phyloP scores from a whole-genome alignment of 2,797 vertebrate species.

The Numenius phaeopus region DNA sequence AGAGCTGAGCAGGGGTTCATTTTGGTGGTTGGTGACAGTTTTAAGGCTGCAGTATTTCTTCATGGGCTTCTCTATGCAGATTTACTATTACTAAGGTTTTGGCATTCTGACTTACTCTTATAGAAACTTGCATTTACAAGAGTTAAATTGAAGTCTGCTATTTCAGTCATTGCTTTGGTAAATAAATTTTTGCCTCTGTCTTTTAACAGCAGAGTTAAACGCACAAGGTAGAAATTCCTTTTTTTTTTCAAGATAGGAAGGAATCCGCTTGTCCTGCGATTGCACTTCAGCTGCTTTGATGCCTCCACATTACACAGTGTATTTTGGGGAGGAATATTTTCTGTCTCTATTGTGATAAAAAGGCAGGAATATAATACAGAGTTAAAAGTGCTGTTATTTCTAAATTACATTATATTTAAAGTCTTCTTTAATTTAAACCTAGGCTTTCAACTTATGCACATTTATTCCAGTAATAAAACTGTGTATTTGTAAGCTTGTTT shows the following conservation, averaged over 20 bases:
- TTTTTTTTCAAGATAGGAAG: neutral
- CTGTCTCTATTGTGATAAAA: neutral
- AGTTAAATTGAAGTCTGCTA: neutral
- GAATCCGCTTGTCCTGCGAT: neutral
- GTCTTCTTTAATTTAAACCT: neutral
- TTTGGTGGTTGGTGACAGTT: neutral
- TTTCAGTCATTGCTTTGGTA: neutral
- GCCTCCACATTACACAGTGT: neutral
- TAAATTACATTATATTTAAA: neutral
- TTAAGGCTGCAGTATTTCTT: neutral
- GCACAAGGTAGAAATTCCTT: neutral
- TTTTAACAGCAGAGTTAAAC: neutral
- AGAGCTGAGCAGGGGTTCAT: neutral
- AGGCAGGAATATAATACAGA: neutral
- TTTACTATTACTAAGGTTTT: neutral
- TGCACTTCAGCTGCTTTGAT: neutral
- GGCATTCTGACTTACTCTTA: neutral
- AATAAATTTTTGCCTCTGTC: neutral
- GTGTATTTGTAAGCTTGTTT: neutral
- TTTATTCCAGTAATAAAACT: neutral
- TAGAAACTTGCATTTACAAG: neutral
- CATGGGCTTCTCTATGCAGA: neutral
- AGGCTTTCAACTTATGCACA: neutral
- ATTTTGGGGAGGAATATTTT: neutral
- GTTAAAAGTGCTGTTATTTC: neutral